phyloP scores from a whole-genome alignment of 30 jellyfish, hydroid and myxozoan genomes.

The Chironex yamaguchii region DNA sequence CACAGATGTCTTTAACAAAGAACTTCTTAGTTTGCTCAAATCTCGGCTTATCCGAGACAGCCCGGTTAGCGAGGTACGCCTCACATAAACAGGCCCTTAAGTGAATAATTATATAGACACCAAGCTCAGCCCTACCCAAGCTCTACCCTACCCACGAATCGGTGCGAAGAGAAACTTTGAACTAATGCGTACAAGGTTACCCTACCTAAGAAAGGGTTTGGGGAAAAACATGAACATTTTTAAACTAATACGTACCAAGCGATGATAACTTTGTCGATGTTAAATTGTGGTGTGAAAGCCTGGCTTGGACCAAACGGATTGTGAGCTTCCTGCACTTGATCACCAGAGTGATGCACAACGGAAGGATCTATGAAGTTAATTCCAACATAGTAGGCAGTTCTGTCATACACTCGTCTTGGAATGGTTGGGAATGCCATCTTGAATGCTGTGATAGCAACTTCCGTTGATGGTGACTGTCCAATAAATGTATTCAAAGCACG shows the following conservation, averaged over 20 bases:
- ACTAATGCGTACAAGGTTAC: too few relatives aligned
- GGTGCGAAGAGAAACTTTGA: too few relatives aligned
- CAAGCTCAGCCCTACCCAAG: too few relatives aligned
- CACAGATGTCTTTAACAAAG: too few relatives aligned
- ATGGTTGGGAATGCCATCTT: slow-evolving; percentile 87
- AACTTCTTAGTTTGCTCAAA: too few relatives aligned
- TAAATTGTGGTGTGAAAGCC: background rate
- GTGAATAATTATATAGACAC: too few relatives aligned
- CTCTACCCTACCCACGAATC: too few relatives aligned
- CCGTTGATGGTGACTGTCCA: slow-evolving; percentile 71
- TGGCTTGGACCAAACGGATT: background rate
- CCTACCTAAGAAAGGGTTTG: too few relatives aligned
- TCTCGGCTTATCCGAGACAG: too few relatives aligned
- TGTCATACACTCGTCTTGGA: slow-evolving; percentile 64
- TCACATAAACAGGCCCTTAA: too few relatives aligned
- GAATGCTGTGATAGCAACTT: slow-evolving; percentile 71
- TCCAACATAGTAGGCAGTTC: slow-evolving; percentile 86
- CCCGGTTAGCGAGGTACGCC: too few relatives aligned
- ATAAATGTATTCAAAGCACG: slow-evolving; percentile 75
- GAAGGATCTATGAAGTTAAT: slow-evolving; percentile 64
- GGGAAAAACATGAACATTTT: too few relatives aligned
- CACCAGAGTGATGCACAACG: slow-evolving; percentile 2
- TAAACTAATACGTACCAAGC: background rate
- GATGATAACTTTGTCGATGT: background rate
- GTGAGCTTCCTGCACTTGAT: background rate